These are phyloP conservation scores for Mus spicilegus DNA, from an alignment of 2,113 vertebrate species.

Conservation along the genomic window DNA sequence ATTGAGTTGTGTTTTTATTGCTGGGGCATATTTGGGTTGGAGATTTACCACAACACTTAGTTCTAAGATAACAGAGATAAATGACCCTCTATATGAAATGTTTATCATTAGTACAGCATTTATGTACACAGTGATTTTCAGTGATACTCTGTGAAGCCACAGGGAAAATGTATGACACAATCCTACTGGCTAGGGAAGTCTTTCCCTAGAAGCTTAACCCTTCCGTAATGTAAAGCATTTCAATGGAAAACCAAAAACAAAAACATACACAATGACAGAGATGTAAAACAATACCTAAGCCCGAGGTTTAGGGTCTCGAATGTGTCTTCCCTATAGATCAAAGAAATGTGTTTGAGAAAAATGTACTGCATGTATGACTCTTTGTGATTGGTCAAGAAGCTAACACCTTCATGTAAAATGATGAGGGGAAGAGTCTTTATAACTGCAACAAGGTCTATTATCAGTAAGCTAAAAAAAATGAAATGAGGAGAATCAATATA, in stretches of 20 bases:
- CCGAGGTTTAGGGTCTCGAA: rapidly evolving
- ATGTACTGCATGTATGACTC: too few species aligned
- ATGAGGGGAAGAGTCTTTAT: not conserved
- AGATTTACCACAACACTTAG: not conserved
- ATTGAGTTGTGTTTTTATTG: too few species aligned
- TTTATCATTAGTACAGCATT: not conserved
- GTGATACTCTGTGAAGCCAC: not conserved
- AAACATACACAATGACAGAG: not conserved
- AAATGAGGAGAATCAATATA: not conserved
- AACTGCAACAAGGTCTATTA: not conserved
- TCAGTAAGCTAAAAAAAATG: rapidly evolving
- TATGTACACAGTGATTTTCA: not conserved
- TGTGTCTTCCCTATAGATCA: not conserved
- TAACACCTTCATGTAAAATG: not conserved
- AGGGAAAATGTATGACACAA: not conserved
- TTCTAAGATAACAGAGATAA: not conserved
- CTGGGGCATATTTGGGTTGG: too few species aligned
- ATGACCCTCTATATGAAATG: not conserved
- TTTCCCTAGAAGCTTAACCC: not conserved
- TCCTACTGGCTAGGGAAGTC: not conserved
- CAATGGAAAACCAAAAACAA: not conserved
- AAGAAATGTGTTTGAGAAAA: not conserved
- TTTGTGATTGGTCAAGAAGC: not conserved
- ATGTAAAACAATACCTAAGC: not conserved
- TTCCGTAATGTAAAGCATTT: not conserved